Evolutionary conservation across 2,113 vertebrate genomes (phyloP), one percentile per base, ranked within the genome.

Genomic region (Rhinichthys klamathensis): DNA sequence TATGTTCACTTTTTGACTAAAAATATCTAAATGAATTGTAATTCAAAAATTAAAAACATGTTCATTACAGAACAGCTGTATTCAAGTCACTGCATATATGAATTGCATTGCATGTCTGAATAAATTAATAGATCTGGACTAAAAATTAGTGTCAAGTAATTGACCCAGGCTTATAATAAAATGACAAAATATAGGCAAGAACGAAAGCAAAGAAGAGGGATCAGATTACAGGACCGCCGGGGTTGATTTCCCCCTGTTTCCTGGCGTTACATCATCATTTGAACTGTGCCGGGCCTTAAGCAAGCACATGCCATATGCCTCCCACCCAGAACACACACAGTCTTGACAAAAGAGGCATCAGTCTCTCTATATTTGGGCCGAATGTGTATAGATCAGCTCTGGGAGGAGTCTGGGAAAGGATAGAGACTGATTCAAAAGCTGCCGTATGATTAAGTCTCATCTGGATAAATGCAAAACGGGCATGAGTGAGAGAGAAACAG

Each of bases 261-360:
- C 63, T 89, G 63, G 87, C 25, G 92, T 94, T 94, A 92, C 94
- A 93, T 95, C 94, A 95, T 89, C 84, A 81, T 85, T 88, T 87
- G 87, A 88, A 89, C 84, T 86, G 87, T 84, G 89, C 89, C 86
- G 84, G 90, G 90, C 86, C 91, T 87, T 92, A 91, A 92, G 89
- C 91, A 90, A 91, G 92, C 90, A 89, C 91, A 88, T 87, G 85
- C 74, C 87, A 85, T 85, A 93, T 93, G 92, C 89, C 91, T 91
- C 91, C 84, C 85, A 87, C 82, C 90, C 90, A 87, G 77, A 88
- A 87, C 85, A 84, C 63, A 85, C 88, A 89, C 78, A 89, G 83
- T 74, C 88, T 81, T 91, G 89, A 87, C 56, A 88, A 89, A 80
- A 91, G 79, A 87, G 79, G 32, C 83, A 83, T 84, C 41, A 85